Percentiles rank a stretch among this genome's conserved stretches.
phyloP scores from a whole-genome alignment of 2,888 invertebrate species.

The Drosophila robusta region DNA sequence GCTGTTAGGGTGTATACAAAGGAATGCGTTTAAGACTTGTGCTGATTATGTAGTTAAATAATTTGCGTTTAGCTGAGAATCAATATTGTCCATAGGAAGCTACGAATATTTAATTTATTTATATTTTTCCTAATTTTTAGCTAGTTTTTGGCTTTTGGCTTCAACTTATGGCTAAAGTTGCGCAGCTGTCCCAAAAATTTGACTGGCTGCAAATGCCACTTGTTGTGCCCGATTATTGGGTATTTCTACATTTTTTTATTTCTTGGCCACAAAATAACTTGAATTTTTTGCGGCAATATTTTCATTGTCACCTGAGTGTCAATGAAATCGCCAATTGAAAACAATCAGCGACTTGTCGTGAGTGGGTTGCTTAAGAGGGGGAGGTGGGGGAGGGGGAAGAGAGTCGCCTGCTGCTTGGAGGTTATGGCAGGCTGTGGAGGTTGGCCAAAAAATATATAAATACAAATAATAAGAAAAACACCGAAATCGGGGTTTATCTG shows the following conservation, averaged over 20 bases:
- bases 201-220: not conserved
- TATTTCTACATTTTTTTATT: slow-evolving; percentile 1
- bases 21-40: slow-evolving; percentile 2
- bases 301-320: slow-evolving; percentile 53
- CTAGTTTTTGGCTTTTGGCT: not conserved
- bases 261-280: not conserved
- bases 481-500: slow-evolving; percentile 43
- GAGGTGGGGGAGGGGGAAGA: not conserved
- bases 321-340: slow-evolving; percentile 60
- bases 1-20: not conserved
- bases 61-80: slow-evolving; percentile 46
- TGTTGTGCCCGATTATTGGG: slow-evolving; percentile 22
- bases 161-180: not conserved
- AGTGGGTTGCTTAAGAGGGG: slow-evolving; percentile 2
- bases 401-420: slow-evolving; percentile 27
- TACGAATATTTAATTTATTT: not conserved
- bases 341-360: slow-evolving; percentile 55
- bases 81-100: slow-evolving; percentile 43
- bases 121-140: not conserved
- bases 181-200: slow-evolving; percentile 7
- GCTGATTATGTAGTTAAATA: slow-evolving; percentile 30
- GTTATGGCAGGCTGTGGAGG: slow-evolving; percentile 36
- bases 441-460: slow-evolving; percentile 22
- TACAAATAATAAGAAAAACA: not conserved
- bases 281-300: slow-evolving; percentile 2